phyloP scores from a whole-genome alignment of 2,113 vertebrate species.

The Eulacestoma nigropectus region DNA sequence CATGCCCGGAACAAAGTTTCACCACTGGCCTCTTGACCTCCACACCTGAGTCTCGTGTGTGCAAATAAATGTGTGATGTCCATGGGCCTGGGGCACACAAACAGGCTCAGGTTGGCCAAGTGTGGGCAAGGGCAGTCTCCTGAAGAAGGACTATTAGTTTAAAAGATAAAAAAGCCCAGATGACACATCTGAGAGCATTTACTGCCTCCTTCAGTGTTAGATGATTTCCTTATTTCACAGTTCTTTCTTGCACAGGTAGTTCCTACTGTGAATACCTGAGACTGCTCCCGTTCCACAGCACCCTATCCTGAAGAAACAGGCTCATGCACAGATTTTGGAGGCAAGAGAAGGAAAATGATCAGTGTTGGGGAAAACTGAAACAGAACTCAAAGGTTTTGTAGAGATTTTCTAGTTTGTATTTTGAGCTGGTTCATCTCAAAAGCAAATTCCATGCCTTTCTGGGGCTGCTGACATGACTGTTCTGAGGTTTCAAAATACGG shows the following conservation, averaged over 20 bases:
- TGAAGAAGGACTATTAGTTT: neutral
- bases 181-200: neutral
- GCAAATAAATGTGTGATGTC: rapidly evolving
- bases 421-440: neutral
- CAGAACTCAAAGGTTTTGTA: neutral
- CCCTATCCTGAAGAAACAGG: neutral
- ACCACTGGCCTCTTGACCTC: neutral
- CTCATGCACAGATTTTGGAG: neutral
- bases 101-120: neutral
- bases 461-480: neutral
- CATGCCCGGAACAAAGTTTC: neutral
- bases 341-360: neutral
- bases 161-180: neutral
- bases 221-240: neutral
- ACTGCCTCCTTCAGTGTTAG: neutral
- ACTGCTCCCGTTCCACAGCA: neutral
- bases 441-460: neutral
- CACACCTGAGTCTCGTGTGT: rapidly evolving
- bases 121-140: neutral
- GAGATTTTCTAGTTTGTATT: neutral
- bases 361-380: neutral
- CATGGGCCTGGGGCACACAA: neutral
- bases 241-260: neutral
- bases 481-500: neutral
- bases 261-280: neutral